Evolutionary conservation across 2,888 invertebrate genomes (phyloP).

Genomic region (Melangyna quadrimaculata): DNA sequence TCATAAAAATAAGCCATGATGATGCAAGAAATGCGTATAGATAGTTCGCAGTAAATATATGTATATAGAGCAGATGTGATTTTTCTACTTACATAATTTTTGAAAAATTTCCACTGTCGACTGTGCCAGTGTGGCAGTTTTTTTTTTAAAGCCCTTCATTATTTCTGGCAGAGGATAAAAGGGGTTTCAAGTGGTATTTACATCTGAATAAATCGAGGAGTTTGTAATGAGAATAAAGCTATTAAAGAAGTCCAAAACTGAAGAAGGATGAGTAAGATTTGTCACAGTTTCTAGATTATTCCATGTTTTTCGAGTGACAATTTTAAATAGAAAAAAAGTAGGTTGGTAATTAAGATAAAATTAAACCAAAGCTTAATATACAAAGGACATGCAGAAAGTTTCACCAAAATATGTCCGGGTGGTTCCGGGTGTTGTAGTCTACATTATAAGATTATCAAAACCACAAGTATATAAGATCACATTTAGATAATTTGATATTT

Average conservation of each 20-base stretch:
- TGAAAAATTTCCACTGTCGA: background rate
- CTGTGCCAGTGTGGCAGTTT: background rate
- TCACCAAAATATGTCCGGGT: no score
- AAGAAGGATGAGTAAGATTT: no score
- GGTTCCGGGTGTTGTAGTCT: no score
- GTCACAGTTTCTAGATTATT: no score
- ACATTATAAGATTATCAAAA: no score
- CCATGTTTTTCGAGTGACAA: no score
- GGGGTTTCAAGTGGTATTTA: background rate
- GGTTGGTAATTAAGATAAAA: no score
- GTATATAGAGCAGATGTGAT: constrained; percentile 5
- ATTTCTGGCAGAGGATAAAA: background rate
- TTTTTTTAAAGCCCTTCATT: background rate
- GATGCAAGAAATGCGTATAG: constrained; percentile 12
- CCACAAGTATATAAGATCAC: no score
- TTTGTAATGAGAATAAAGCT: background rate
- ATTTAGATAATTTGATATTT: no score
- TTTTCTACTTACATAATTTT: background rate
- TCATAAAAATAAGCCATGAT: background rate
- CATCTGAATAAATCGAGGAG: background rate
- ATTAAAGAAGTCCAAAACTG: background rate
- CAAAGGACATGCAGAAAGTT: no score
- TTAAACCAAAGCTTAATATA: no score
- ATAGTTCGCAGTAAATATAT: background rate
- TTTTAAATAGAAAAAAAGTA: no score